Base-by-base conservation (phyloP, 2,888 invertebrate species). In the Formica aserva region DNA sequence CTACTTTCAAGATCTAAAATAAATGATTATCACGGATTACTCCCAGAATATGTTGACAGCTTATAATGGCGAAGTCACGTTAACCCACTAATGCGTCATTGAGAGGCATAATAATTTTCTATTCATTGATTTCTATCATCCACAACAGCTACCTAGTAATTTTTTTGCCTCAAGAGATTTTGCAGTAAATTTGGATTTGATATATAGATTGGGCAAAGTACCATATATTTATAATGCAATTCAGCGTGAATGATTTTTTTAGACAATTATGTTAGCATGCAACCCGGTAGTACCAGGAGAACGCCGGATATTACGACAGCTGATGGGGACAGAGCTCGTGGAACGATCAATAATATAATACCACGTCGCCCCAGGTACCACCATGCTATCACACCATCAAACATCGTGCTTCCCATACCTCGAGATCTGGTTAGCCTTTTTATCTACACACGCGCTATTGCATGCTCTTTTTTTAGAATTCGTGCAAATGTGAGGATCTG, bases 281-380 rank as follows among this genome's bases (percentile, higher is more conserved):
- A 91, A 92, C 88, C 89, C 91, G 90, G 90, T 90, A 91, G 91
- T 92, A 91, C 89, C 91, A 93, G 91, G 91, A 91, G 89, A 92
- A 93, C 88, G 90, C 82, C 87, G 88, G 90, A 90, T 91, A 92
- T 91, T 89, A 89, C 91, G 91, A 92, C 91, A 92, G 91, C 91
- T 92, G 92, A 93, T 92, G 91, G 91, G 91, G 90, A 93, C 91
- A 90, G 88, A 91, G 90, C 90, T 88, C 86, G 89, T 87, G 90
- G 89, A 88, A 91, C 93, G 93, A 93, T 93, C 93, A 93, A 93
- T 93, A 93, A 93, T 90, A 93, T 92, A 93, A 93, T 93, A 92
- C 91, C 89, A 88, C 91, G 92, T 92, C 91, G 91, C 92, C 91
- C 91, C 83, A 91, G 92, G 91, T 91, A 91, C 91, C 91, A 92